phyloP scores from a whole-genome alignment of 2,113 vertebrate species.

The Xenopus tropicalis region UCB_Xtro_10.0 CM004449.2:89770501-89771000 shows the following conservation, averaged over 20 bases:
- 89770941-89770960: too few relatives aligned
- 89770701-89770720: constrained; percentile 7
- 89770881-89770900: too few relatives aligned
- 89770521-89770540: constrained; percentile 21
- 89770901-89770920: too few relatives aligned
- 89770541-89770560: constrained; percentile 18
- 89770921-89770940: too few relatives aligned
- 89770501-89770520: constrained; percentile 18
- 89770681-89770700: background rate
- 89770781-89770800: too few relatives aligned
- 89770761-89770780: too few relatives aligned
- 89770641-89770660: constrained; percentile 22
- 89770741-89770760: background rate
- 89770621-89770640: constrained; percentile 21
- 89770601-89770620: background rate
- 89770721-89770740: background rate
- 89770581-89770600: constrained; percentile 33
- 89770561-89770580: constrained; percentile 16
- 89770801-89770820: too few relatives aligned
- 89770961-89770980: too few relatives aligned
- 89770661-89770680: background rate
- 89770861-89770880: too few relatives aligned
- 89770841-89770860: too few relatives aligned
- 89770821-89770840: too few relatives aligned
- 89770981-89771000: too few relatives aligned